phyloP scores from a whole-genome alignment of 2,888 invertebrate genomes.

The Parnassius mnemosyne region DNA sequence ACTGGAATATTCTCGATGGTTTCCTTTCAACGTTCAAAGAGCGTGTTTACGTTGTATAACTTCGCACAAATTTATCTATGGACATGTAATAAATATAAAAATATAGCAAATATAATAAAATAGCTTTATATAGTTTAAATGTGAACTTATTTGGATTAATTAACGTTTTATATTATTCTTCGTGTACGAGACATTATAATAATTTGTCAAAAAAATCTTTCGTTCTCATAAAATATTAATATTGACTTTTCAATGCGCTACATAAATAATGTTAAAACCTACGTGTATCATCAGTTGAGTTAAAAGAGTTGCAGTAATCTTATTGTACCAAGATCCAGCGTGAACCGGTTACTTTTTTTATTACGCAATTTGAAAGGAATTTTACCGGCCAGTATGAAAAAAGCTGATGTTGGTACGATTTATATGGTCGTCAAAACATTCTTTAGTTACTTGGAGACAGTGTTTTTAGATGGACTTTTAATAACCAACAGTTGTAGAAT shows the following conservation, averaged over 20 bases:
- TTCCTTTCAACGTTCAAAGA: no score
- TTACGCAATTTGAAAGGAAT: slow-evolving; percentile 45
- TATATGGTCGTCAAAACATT: slow-evolving; percentile 16
- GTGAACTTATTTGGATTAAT: no score
- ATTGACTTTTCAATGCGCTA: background rate
- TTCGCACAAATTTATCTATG: no score
- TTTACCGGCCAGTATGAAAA: slow-evolving; percentile 27
- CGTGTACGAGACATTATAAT: no score
- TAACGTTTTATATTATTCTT: no score
- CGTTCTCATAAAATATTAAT: background rate
- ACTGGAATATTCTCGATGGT: no score
- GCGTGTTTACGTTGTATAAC: no score
- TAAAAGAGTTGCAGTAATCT: slow-evolving; percentile 25
- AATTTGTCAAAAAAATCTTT: no score
- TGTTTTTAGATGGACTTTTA: slow-evolving; percentile 20
- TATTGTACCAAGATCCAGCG: slow-evolving; percentile 17
- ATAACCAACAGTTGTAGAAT: slow-evolving; percentile 1
- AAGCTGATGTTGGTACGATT: slow-evolving; percentile 15
- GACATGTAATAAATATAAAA: no score
- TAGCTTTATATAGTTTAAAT: no score
- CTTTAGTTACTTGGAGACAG: slow-evolving; percentile 15
- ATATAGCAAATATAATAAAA: no score
- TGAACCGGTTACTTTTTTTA: slow-evolving; percentile 46
- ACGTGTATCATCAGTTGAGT: slow-evolving; percentile 8
- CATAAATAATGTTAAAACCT: slow-evolving; percentile 1